These are phyloP conservation scores for Sinhomidia bicolor DNA, from an alignment of 2,888 invertebrate species.

Conservation along the genomic window DNA sequence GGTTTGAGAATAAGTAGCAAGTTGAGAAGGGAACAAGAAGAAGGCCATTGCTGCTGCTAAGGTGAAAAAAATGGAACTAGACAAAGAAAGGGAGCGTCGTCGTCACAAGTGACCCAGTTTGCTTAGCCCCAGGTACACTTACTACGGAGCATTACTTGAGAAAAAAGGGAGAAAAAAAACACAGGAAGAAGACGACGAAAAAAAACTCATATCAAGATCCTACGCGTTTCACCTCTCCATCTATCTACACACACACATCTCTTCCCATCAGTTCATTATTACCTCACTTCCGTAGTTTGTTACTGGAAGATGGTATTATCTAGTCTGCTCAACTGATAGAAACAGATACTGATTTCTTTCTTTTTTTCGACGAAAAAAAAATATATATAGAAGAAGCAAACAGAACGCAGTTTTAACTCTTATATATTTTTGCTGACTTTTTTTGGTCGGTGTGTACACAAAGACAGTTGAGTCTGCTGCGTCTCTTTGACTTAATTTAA, in stretches of 20 bases:
- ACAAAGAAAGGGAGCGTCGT: background rate
- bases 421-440: too few species aligned
- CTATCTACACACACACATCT: background rate
- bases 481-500: conserved; percentile 43
- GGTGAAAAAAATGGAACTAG: conserved; percentile 37
- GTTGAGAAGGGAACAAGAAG: conserved; percentile 13
- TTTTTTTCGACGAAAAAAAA: background rate
- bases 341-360: background rate
- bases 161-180: background rate
- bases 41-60: too few species aligned
- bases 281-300: conserved; percentile 10
- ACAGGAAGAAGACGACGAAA: background rate
- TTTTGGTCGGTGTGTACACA: background rate
- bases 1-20: background rate
- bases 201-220: too few species aligned
- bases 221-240: background rate
- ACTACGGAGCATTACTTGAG: conserved; percentile 11
- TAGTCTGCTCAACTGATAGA: too few species aligned
- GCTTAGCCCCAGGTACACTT: conserved; percentile 45
- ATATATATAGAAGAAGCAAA: background rate
- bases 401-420: background rate
- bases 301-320: background rate
- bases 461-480: background rate
- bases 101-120: conserved; percentile 68
- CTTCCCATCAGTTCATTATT: conserved; percentile 3